Percentiles rank a stretch among this genome's conserved stretches.
Evolutionary conservation across 1,140 invertebrate species (phyloP).

Genomic region (Anagrus nilaparvatae): DNA sequence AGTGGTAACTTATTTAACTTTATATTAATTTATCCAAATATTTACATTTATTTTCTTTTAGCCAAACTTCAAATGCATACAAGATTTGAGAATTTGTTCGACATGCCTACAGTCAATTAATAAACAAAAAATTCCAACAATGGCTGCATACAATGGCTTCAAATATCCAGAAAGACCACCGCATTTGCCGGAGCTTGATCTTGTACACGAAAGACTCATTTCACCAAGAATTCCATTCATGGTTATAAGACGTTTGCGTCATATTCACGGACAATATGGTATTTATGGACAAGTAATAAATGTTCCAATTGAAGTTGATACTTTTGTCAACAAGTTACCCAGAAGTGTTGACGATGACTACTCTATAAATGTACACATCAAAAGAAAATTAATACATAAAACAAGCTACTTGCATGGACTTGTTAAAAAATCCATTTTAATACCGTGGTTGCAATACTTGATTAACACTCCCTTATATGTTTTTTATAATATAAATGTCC

Average conservation of each 20-base stretch:
- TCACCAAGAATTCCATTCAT: constrained; percentile 24
- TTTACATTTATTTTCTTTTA: too few species aligned
- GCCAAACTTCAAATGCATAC: too few species aligned
- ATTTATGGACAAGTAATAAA: constrained; percentile 35
- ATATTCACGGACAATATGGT: constrained; percentile 26
- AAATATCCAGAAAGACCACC: too few species aligned
- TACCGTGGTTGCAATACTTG: constrained; percentile 17
- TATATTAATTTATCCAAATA: too few species aligned
- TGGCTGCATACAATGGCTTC: too few species aligned
- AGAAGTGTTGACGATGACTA: constrained; percentile 29
- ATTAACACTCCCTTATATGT: constrained; percentile 15
- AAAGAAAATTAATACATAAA: constrained; percentile 24
- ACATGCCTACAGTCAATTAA: too few species aligned
- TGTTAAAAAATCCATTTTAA: constrained; percentile 16
- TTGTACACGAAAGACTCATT: constrained; percentile 32
- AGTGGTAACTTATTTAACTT: too few species aligned
- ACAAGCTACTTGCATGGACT: constrained; percentile 15
- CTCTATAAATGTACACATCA: constrained; percentile 26
- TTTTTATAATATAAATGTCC: constrained; percentile 10
- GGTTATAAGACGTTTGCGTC: constrained; percentile 31
- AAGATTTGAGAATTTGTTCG: too few species aligned
- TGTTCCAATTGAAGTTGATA: constrained; percentile 29
- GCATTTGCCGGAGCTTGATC: too few species aligned
- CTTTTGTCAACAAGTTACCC: constrained; percentile 31
- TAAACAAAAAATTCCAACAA: too few species aligned